Evolutionary conservation across 2,113 vertebrate genomes (phyloP).

Genomic region (Cygnus atratus): DNA sequence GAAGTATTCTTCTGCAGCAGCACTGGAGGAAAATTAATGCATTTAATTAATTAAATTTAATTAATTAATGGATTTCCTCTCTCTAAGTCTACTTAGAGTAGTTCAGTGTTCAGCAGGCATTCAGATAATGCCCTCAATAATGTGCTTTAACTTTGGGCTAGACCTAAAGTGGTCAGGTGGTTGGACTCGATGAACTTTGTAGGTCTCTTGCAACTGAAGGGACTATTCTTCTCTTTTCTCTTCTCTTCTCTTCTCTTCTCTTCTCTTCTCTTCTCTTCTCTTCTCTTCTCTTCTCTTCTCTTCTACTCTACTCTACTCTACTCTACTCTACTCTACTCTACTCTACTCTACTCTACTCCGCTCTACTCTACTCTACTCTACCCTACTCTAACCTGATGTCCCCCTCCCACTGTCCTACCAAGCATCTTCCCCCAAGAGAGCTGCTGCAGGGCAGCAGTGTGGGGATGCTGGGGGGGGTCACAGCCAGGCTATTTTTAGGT

Average conservation of each 20-base stretch:
- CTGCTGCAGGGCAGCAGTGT: fast-evolving
- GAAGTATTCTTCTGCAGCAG: background rate
- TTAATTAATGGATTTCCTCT: background rate
- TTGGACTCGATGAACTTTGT: background rate
- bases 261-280: no score
- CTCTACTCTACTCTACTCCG: background rate
- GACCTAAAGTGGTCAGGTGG: background rate
- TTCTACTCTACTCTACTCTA: no score
- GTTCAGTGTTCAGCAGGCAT: background rate
- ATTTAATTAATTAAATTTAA: no score
- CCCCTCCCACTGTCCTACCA: background rate
- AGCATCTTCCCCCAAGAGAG: background rate
- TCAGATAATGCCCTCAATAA: background rate
- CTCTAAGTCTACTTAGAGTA: background rate
- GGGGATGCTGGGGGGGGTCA: background rate
- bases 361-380: no score
- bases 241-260: no score
- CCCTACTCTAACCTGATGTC: background rate
- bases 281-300: no score
- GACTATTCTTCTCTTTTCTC: no score
- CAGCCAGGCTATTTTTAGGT: background rate
- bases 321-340: no score
- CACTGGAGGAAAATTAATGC: background rate
- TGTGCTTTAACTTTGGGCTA: background rate
- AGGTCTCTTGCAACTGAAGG: background rate